Evolutionary conservation across 2,113 vertebrate genomes (phyloP).

Genomic region (Odocoileus virginianus): DNA sequence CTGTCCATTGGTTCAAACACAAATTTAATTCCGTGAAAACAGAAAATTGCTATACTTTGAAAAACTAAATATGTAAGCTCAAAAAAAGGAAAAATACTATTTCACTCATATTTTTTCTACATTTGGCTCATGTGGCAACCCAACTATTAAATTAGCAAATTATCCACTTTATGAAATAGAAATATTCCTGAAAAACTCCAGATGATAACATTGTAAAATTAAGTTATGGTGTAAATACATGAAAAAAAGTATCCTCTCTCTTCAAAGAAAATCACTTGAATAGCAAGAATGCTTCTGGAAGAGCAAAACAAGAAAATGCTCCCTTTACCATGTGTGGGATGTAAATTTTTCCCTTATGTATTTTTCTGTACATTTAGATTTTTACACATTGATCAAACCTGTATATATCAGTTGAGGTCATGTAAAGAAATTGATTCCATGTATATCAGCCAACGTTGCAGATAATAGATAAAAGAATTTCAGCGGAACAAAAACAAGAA

Average conservation of each 20-base stretch:
- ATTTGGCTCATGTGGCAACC: neutral
- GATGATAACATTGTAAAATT: neutral
- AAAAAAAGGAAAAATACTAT: neutral
- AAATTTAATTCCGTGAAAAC: neutral
- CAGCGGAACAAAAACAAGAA: neutral
- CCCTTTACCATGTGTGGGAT: neutral
- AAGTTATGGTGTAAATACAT: neutral
- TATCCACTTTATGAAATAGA: neutral
- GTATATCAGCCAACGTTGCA: accelerated
- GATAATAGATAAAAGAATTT: neutral
- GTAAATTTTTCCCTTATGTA: neutral
- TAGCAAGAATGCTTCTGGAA: neutral
- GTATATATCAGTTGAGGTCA: neutral
- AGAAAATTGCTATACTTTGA: neutral
- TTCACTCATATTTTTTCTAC: neutral
- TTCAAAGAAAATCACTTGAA: conserved; percentile 5
- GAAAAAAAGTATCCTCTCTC: neutral
- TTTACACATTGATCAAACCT: neutral
- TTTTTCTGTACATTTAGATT: neutral
- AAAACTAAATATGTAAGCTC: neutral
- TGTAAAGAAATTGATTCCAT: neutral
- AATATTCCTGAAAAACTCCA: neutral
- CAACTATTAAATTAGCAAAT: neutral
- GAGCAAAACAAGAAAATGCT: neutral
- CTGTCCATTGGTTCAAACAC: neutral